These are phyloP conservation scores for Aphidius colemani DNA, from an alignment of 2,888 invertebrate species.

Conservation along the genomic window DNA sequence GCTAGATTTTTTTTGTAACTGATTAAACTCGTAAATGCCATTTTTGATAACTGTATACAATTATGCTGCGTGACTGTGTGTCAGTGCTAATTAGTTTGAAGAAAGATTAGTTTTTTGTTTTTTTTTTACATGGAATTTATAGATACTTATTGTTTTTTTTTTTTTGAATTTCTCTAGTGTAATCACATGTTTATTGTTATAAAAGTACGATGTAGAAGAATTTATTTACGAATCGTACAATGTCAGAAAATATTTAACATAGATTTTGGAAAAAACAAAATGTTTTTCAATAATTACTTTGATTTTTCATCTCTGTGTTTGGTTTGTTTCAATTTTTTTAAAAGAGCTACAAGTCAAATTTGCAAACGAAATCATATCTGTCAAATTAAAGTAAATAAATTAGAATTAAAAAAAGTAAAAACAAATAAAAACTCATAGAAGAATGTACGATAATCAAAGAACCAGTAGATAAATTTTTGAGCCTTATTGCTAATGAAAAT, in stretches of 20 bases:
- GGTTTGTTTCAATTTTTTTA: slow-evolving; percentile 1
- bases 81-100: slow-evolving; percentile 22
- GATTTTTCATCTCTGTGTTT: not conserved
- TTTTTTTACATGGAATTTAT: slow-evolving; percentile 17
- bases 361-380: slow-evolving; percentile 26
- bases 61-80: slow-evolving; percentile 28
- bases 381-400: slow-evolving; percentile 12
- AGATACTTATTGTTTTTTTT: slow-evolving; percentile 26
- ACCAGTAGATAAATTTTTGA: slow-evolving; percentile 29
- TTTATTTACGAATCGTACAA: not conserved
- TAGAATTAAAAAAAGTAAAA: not conserved
- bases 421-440: slow-evolving; percentile 14
- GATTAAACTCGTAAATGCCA: slow-evolving; percentile 50
- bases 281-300: slow-evolving; percentile 16
- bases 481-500: slow-evolving; percentile 27
- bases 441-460: slow-evolving; percentile 29
- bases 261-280: not conserved
- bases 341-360: slow-evolving; percentile 27
- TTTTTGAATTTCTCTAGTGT: slow-evolving; percentile 25
- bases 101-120: not conserved
- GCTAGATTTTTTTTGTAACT: slow-evolving; percentile 32
- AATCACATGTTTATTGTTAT: slow-evolving; percentile 15
- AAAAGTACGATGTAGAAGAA: not conserved
- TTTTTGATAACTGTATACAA: slow-evolving; percentile 44
- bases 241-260: not conserved